Percentiles rank a stretch among this genome's conserved stretches.
These are phyloP conservation scores for Microvelia longipes DNA, from an alignment of 1,140 invertebrate genomes.

Conservation along the genomic window DNA sequence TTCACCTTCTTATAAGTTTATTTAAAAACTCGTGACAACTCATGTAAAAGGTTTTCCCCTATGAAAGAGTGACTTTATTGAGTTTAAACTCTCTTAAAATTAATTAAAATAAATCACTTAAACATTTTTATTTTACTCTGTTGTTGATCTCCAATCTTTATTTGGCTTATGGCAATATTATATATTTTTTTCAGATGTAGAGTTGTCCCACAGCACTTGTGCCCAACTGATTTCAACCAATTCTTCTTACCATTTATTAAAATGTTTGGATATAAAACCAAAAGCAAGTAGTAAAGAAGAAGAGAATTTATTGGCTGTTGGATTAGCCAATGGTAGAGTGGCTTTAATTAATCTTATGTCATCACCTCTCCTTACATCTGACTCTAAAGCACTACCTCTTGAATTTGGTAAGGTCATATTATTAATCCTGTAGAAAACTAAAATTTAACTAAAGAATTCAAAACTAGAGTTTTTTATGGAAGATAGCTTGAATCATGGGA, in stretches of 20 bases:
- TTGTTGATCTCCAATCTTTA: no score
- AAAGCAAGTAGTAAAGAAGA: slow-evolving; percentile 41
- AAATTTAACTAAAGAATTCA: slow-evolving; percentile 3
- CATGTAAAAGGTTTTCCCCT: no score
- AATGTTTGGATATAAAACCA: slow-evolving; percentile 65
- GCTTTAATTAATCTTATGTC: slow-evolving; percentile 62
- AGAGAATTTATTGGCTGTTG: slow-evolving; percentile 67
- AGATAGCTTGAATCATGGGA: no score
- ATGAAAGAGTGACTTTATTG: no score
- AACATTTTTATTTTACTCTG: no score
- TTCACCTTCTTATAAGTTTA: no score
- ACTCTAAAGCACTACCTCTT: slow-evolving; percentile 47
- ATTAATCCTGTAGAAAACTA: no score
- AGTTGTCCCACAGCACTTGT: slow-evolving; percentile 45
- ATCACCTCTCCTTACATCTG: slow-evolving; percentile 44
- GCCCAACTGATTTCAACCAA: slow-evolving; percentile 50
- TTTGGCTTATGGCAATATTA: no score
- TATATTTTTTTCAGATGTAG: slow-evolving; percentile 37
- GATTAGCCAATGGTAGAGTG: slow-evolving; percentile 72
- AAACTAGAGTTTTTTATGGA: no score
- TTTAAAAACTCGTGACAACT: no score
- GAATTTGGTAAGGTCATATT: slow-evolving; percentile 54
- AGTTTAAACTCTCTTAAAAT: no score
- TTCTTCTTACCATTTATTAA: slow-evolving; percentile 47
- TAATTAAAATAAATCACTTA: no score